Evolutionary conservation across 2,888 invertebrate species (phyloP).

Genomic region (Dermolepida albohirtum): DNA sequence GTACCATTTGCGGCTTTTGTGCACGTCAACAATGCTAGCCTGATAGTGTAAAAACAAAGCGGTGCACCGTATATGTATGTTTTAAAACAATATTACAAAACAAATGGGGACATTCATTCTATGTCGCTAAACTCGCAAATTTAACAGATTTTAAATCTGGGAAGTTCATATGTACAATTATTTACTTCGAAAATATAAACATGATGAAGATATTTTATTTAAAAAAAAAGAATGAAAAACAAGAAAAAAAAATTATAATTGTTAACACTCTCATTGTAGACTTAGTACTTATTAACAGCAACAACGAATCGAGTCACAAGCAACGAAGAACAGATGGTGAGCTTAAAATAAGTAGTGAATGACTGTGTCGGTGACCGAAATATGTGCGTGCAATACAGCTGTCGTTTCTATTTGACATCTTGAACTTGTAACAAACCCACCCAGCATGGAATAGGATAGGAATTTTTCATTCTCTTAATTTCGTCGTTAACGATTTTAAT

Average conservation of each 20-base stretch:
- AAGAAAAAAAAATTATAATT: neutral
- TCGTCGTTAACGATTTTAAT: constrained; percentile 7
- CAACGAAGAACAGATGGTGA: constrained; percentile 7
- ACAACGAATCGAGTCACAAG: neutral
- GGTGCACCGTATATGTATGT: too few relatives aligned
- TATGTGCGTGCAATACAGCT: constrained; percentile 9
- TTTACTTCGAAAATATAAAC: too few relatives aligned
- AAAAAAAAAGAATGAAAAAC: too few relatives aligned
- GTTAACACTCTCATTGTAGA: neutral
- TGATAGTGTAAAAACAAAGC: too few relatives aligned
- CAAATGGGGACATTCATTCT: too few relatives aligned
- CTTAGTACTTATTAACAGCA: constrained; percentile 12
- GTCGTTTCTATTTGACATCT: constrained; percentile 20
- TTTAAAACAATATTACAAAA: too few relatives aligned
- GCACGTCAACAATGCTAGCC: too few relatives aligned
- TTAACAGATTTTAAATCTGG: too few relatives aligned
- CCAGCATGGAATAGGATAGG: constrained; percentile 3
- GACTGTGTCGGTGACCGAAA: constrained; percentile 3
- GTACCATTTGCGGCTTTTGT: too few relatives aligned
- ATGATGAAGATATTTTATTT: too few relatives aligned
- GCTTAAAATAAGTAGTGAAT: constrained; percentile 15
- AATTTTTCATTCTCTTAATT: constrained; percentile 15
- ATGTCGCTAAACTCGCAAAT: too few relatives aligned
- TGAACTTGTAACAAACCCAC: constrained; percentile 23
- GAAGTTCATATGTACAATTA: too few relatives aligned